Base-by-base conservation (phyloP, 2,113 vertebrate species). In the Brachyhypopomus gauderio region DNA sequence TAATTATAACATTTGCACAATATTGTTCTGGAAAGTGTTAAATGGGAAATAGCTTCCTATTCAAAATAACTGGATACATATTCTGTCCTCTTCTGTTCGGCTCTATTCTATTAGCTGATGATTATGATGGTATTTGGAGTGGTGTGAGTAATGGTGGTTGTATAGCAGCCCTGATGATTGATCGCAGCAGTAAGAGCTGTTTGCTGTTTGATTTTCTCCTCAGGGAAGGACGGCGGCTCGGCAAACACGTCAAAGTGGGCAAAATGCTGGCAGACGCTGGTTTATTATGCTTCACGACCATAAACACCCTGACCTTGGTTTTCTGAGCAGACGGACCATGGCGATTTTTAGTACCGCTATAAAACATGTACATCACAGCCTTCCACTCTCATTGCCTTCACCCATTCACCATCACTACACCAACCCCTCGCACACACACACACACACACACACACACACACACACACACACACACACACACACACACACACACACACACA, bases 261-360 rank as follows among this genome's bases (percentile, higher is more conserved):
- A 89, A 91, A 91, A 90, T 81, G 88, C 88, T 55, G 25, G 52
- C 72, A 87, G 87, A 83, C 85, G 87, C 89, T 92, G 89, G 81
- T 94, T 94, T 93, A 93, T 93, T 91, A 91, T 91, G 90, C 93
- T 92, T 91, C 89, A 86, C 83, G 85, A 87, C 87, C 82, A 91
- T 93, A 94, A 94, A 94, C 91, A 93, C 87, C 86, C 88, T 93
- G 93, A 92, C 93, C 92, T 93, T 93, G 91, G 91, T 90, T 93
- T 92, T 90, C 89, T 85, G 81, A 92, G 87, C 91, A 92, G 90
- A 92, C 90, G 90, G 91, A 92, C 90, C 90, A 89, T 92, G 89
- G 90, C 91, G 85, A 88, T 88, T 93, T 93, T 93, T 93, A 94
- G 86, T 89, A 88, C 89, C 71, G 83, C 88, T 84, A 93, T 94